Base-by-base conservation (phyloP, 1,140 invertebrate species). In the Prorops nasuta region DNA sequence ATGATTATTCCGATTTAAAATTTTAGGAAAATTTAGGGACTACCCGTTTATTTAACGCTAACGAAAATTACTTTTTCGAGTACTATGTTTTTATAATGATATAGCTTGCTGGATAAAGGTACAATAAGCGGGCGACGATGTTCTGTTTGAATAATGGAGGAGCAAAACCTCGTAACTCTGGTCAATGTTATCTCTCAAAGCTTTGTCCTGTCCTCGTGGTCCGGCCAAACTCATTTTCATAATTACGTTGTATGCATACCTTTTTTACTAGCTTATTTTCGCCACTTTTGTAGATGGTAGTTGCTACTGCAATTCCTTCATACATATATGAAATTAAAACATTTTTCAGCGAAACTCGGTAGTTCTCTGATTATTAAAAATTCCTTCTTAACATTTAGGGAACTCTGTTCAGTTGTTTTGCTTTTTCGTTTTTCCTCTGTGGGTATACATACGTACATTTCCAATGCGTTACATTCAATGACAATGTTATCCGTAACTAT, bases 181-280 rank as follows among this genome's bases (percentile, higher is more conserved):
- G 59, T 56, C 58, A 61, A 61, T 61, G 59, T 61, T 61, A 61
- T 61, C 54, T 61, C 59, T 61, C 59, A 61, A 61, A 61, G 58
- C 59, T 60, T 60, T 60, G 57, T 60, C 46, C 49, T 38, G 49
- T 43, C 41, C 41, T 16, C 34, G 56, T 48, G 34, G 45, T 46
- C 37, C 54, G 50, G 55, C 57, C 58, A 60, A 61, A 61, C 58
- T 61, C 57, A 60, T 60, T 61, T 61, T 61, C 59, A 61, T 61
- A 61, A 61, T 60, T 60, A 51, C 54, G 40, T 40, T 38, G 51
- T 37, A 60, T 46, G 58, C 44, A 53, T 47, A 48, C 44, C 41
- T 38, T 48, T 45, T 44, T 35, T 41, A 3, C 35, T 18, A 35
- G 31, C 36, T 19, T 46, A 44, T 32, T 44, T 49, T 43, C 42